These are phyloP conservation scores for Phrynocephalus guinanensis DNA, from an alignment of 2,797 vertebrate genomes.

Conservation along the genomic window DNA sequence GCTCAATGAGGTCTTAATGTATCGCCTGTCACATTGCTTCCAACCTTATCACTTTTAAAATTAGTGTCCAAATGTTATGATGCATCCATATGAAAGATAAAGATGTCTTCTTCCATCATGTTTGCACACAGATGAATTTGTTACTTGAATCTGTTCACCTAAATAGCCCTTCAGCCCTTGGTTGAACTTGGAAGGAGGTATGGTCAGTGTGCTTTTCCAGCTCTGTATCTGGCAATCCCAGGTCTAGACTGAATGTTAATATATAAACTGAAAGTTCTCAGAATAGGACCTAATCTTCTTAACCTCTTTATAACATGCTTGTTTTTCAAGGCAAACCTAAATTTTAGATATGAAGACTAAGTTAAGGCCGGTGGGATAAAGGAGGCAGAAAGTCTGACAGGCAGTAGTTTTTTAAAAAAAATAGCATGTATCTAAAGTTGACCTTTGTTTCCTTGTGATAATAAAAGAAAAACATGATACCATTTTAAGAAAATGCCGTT, in stretches of 20 bases:
- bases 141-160: not conserved
- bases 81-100: not conserved
- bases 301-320: slow-evolving; percentile 8
- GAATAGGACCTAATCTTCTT: not conserved
- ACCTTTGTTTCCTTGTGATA: slow-evolving; percentile 11
- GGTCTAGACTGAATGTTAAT: slow-evolving; percentile 15
- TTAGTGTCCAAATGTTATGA: not conserved
- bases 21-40: not conserved
- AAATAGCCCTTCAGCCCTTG: not conserved
- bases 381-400: not conserved
- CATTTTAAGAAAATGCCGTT: slow-evolving; percentile 14
- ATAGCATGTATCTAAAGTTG: not conserved
- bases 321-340: slow-evolving; percentile 13
- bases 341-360: not conserved
- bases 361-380: not conserved
- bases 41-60: not conserved
- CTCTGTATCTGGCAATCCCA: not conserved
- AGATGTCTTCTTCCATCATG: not conserved
- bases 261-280: not conserved
- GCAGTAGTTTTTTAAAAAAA: not conserved
- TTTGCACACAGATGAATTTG: not conserved
- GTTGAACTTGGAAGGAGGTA: not conserved
- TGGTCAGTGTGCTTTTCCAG: not conserved
- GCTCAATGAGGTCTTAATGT: too few species aligned
- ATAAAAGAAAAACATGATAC: slow-evolving; percentile 7